Conservation (phyloP, 2,888 invertebrate genomes). For the Mellilla xanthometata region DNA sequence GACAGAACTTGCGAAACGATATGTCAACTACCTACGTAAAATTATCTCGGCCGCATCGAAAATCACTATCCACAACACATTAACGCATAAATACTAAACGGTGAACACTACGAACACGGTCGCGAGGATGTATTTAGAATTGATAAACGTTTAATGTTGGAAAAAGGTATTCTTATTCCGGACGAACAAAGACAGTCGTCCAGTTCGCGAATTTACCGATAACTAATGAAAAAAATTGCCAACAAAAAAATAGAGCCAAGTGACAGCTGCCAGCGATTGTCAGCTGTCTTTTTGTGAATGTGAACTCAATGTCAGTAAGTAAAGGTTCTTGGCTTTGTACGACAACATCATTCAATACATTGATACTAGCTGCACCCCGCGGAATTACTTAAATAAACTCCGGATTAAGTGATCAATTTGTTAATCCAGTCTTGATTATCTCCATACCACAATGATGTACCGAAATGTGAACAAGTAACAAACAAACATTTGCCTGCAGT, state of each 20-base stretch:
- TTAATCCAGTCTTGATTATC: too few relatives aligned
- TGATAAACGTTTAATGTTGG: constrained; percentile 39
- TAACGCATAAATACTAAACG: constrained; percentile 10
- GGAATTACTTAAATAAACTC: too few relatives aligned
- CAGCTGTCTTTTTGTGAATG: not conserved
- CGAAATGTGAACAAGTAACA: too few relatives aligned
- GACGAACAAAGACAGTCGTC: constrained; percentile 32
- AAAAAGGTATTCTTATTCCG: constrained; percentile 28
- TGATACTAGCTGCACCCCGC: too few relatives aligned
- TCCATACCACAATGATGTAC: too few relatives aligned
- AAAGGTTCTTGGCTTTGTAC: too few relatives aligned
- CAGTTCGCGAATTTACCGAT: constrained; percentile 52
- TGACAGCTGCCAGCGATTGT: constrained; percentile 16
- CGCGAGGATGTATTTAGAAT: constrained; percentile 25
- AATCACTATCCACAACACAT: constrained; percentile 20
- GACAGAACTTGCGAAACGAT: constrained; percentile 72
- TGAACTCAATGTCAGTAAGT: too few relatives aligned
- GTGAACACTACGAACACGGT: constrained; percentile 17
- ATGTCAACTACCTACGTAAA: constrained; percentile 70
- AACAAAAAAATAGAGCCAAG: constrained; percentile 29
- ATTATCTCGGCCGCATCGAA: constrained; percentile 39
- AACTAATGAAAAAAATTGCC: constrained; percentile 46
- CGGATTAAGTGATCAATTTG: too few relatives aligned
- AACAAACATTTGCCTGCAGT: too few relatives aligned
- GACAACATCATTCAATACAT: too few relatives aligned